Conservation (phyloP, 2,113 vertebrate species). For the Psilopsiagon aymara region DNA sequence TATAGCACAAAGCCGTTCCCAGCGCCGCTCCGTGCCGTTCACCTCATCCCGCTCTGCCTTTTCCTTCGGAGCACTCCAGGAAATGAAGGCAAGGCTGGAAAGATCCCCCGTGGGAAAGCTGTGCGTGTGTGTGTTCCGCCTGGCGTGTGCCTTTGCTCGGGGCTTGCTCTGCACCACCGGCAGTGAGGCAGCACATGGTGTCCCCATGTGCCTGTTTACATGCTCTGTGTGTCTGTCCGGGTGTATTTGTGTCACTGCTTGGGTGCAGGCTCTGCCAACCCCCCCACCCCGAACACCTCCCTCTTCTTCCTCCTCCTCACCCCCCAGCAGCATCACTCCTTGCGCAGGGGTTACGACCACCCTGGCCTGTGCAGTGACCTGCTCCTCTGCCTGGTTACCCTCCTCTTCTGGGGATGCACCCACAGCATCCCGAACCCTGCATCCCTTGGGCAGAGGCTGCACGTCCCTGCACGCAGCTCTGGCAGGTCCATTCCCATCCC, state of each 20-base stretch:
- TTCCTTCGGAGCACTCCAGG: background rate
- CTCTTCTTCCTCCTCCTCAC: conserved; percentile 32
- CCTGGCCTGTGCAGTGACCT: background rate
- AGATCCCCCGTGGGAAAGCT: background rate
- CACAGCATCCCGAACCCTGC: rapidly evolving
- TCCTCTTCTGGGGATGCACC: background rate
- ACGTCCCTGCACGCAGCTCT: no score
- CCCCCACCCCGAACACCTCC: background rate
- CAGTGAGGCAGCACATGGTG: conserved; percentile 38
- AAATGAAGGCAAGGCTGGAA: background rate
- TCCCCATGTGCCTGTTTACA: conserved; percentile 60
- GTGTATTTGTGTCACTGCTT: conserved; percentile 34
- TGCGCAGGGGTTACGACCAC: rapidly evolving
- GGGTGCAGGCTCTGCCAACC: background rate
- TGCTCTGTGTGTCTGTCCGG: conserved; percentile 40
- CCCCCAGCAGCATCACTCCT: background rate
- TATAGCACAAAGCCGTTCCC: background rate
- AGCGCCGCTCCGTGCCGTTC: background rate
- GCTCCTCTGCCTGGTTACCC: background rate
- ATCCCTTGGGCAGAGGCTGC: no score
- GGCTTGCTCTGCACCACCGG: background rate
- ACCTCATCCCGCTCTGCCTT: background rate
- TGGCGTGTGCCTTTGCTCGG: background rate
- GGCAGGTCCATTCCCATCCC: background rate
- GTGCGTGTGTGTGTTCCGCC: background rate